phyloP scores from a whole-genome alignment of 1,140 invertebrate species.

The Psilanteris sp. region DNA sequence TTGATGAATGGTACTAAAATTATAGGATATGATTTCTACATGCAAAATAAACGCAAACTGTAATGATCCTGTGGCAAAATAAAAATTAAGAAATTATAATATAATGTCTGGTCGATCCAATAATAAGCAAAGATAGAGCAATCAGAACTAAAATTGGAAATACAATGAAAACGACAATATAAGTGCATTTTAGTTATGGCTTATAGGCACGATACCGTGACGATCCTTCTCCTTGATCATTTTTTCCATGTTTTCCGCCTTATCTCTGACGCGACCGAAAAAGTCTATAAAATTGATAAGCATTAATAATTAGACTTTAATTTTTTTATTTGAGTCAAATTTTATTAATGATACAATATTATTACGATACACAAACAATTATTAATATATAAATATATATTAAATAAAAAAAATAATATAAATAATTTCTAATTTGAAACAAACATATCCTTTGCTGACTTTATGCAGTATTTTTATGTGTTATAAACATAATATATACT shows the following conservation, averaged over 20 bases:
- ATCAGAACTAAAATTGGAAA: not conserved
- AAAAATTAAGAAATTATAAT: not conserved
- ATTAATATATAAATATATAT: too few relatives aligned
- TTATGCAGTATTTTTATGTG: too few relatives aligned
- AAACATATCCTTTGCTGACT: too few relatives aligned
- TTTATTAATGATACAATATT: too few relatives aligned
- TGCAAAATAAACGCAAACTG: not conserved
- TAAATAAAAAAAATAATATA: too few relatives aligned
- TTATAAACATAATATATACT: too few relatives aligned
- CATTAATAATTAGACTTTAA: constrained; percentile 28
- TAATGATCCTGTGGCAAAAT: constrained; percentile 1
- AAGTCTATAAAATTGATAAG: constrained; percentile 85
- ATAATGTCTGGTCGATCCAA: not conserved
- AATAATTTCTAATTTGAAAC: too few relatives aligned
- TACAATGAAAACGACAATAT: not conserved
- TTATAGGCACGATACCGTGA: constrained; percentile 84
- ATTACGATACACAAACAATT: too few relatives aligned
- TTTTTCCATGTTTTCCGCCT: constrained; percentile 93
- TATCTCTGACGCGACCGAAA: constrained; percentile 95
- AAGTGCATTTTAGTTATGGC: constrained; percentile 39
- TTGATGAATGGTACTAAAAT: too few relatives aligned
- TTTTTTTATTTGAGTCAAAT: too few relatives aligned
- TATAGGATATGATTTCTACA: too few relatives aligned
- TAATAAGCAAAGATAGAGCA: not conserved
- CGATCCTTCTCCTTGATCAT: constrained; percentile 95